Conservation (phyloP, 1,140 invertebrate genomes). For the Spodoptera frugiperda region DNA sequence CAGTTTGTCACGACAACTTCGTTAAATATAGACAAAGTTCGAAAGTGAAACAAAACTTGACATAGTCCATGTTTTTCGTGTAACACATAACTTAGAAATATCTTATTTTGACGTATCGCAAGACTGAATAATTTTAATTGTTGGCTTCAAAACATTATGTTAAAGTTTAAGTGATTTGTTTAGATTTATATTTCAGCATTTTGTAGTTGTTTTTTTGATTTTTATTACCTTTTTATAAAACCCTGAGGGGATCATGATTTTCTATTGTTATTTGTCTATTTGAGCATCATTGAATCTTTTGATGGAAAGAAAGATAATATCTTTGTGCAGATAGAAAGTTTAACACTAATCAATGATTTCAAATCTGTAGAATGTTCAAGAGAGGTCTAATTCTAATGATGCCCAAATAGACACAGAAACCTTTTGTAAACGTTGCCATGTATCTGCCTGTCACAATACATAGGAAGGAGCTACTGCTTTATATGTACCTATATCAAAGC, state of each 20-base stretch:
- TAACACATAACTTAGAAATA: constrained; percentile 13
- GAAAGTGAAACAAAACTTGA: constrained; percentile 6
- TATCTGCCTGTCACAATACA: constrained; percentile 22
- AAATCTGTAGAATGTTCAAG: not conserved
- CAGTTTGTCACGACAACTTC: constrained; percentile 5
- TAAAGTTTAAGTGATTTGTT: constrained; percentile 34
- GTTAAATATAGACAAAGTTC: constrained; percentile 10
- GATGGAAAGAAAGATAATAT: not conserved
- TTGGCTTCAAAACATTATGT: constrained; percentile 43
- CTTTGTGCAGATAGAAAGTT: not conserved
- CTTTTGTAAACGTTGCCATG: constrained; percentile 7
- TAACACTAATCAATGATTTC: not conserved
- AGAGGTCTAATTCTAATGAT: not conserved
- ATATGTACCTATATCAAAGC: too few species aligned
- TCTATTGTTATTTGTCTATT: not conserved
- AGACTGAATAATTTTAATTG: constrained; percentile 59
- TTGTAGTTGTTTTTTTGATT: constrained; percentile 30
- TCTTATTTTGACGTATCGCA: constrained; percentile 47
- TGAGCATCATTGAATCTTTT: not conserved
- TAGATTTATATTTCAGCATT: constrained; percentile 42
- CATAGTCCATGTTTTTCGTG: constrained; percentile 19
- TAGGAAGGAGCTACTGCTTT: too few species aligned
- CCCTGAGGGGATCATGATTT: constrained; percentile 7
- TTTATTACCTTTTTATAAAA: constrained; percentile 1
- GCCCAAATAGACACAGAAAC: not conserved